Conservation (phyloP, 1,140 invertebrate genomes). For the Anagrus nilaparvatae region DNA sequence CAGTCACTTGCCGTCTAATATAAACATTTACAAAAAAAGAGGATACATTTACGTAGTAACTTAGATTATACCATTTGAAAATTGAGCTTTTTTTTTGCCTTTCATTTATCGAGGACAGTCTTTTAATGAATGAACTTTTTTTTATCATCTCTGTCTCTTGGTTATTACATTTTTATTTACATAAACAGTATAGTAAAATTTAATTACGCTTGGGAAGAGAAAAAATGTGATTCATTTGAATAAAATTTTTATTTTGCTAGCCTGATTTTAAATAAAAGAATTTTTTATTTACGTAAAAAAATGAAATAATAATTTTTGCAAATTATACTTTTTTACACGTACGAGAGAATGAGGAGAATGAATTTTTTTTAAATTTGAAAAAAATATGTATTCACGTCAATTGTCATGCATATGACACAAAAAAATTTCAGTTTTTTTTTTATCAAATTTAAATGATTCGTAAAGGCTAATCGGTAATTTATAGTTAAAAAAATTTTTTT, state of each 20-base stretch:
- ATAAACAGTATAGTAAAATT: neutral
- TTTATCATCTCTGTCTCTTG: neutral
- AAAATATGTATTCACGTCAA: constrained; percentile 22
- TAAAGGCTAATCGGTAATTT: constrained; percentile 34
- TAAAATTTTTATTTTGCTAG: neutral
- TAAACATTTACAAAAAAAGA: constrained; percentile 31
- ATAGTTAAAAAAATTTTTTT: constrained; percentile 16
- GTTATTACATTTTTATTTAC: constrained; percentile 2
- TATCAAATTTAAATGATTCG: constrained; percentile 27
- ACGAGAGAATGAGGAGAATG: constrained; percentile 1
- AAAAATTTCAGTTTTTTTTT: constrained; percentile 23
- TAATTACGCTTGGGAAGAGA: neutral
- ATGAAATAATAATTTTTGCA: neutral
- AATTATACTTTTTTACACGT: neutral
- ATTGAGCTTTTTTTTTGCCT: too few relatives aligned
- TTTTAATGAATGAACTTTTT: too few relatives aligned
- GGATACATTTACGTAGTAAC: constrained; percentile 13
- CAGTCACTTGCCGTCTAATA: constrained; percentile 27
- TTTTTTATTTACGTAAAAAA: neutral
- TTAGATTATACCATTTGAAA: neutral
- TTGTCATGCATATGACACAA: constrained; percentile 21
- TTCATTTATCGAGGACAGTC: too few relatives aligned
- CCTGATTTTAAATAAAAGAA: neutral
- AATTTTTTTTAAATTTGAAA: constrained; percentile 38
- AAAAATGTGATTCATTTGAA: neutral